These are phyloP conservation scores for Neria commutata DNA, from an alignment of 2,888 invertebrate species.

Conservation along the genomic window DNA sequence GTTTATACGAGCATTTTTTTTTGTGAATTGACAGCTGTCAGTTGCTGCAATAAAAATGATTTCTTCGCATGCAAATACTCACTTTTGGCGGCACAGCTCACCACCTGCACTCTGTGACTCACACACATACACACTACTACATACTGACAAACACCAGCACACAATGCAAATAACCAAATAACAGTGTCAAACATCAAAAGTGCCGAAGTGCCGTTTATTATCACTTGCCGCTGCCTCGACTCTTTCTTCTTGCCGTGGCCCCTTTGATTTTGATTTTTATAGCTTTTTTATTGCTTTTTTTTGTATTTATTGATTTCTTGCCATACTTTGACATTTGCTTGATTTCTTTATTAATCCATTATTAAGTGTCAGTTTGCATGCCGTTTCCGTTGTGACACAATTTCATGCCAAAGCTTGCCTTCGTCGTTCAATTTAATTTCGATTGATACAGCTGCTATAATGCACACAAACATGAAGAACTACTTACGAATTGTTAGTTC, in stretches of 20 bases:
- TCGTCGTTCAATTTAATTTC: too few relatives aligned
- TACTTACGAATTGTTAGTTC: too few relatives aligned
- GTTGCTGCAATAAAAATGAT: neutral
- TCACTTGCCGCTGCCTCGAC: too few relatives aligned
- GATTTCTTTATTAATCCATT: neutral
- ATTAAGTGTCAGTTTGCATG: constrained; percentile 20
- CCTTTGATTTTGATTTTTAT: constrained; percentile 1
- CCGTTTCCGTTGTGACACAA: neutral
- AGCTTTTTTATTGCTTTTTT: neutral
- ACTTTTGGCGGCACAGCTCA: neutral
- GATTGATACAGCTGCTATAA: too few relatives aligned
- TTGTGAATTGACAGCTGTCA: neutral
- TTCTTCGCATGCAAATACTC: neutral
- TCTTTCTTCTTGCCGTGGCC: neutral
- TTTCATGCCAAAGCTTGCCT: neutral
- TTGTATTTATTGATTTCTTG: neutral
- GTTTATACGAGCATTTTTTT: neutral
- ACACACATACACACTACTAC: neutral
- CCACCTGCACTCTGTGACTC: neutral
- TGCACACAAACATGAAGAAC: too few relatives aligned
- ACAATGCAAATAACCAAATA: too few relatives aligned
- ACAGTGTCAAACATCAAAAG: too few relatives aligned
- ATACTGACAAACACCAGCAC: neutral
- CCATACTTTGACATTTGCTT: neutral
- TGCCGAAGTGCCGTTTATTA: too few relatives aligned